Evolutionary conservation across 2,888 invertebrate species (phyloP).

Genomic region (Orthonevra nobilis): DNA sequence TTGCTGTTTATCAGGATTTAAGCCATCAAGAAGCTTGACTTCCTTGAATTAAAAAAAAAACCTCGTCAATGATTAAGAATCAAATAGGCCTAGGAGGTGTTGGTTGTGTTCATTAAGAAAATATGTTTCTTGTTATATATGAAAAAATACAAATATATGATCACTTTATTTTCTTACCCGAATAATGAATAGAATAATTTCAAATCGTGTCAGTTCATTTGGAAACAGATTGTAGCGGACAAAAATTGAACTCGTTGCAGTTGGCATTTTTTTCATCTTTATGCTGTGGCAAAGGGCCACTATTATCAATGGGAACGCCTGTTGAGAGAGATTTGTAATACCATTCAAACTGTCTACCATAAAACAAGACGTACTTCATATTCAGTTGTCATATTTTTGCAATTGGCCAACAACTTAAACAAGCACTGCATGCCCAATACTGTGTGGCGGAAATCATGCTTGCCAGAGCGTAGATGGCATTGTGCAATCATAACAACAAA

Average conservation of each 20-base stretch:
- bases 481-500: slow-evolving; percentile 31
- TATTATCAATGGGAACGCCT: slow-evolving; percentile 26
- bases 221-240: slow-evolving; percentile 22
- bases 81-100: too few species aligned
- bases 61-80: not conserved
- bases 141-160: not conserved
- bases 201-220: slow-evolving; percentile 17
- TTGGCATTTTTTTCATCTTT: not conserved
- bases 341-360: too few species aligned
- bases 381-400: too few species aligned
- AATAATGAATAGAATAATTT: slow-evolving; percentile 13
- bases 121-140: not conserved
- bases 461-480: not conserved
- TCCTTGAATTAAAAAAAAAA: slow-evolving; percentile 2
- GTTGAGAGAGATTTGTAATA: too few species aligned
- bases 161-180: not conserved
- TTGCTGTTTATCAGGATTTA: not conserved
- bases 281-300: slow-evolving; percentile 16
- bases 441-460: not conserved
- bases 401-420: slow-evolving; percentile 14
- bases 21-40: not conserved
- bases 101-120: too few species aligned
- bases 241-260: slow-evolving; percentile 12
- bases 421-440: slow-evolving; percentile 5
- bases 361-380: too few species aligned